Percentiles rank a stretch among this genome's conserved stretches.
These are phyloP conservation scores for Aplidium turbinatum DNA, from an alignment of 23 tunicate genomes.

Conservation along the genomic window DNA sequence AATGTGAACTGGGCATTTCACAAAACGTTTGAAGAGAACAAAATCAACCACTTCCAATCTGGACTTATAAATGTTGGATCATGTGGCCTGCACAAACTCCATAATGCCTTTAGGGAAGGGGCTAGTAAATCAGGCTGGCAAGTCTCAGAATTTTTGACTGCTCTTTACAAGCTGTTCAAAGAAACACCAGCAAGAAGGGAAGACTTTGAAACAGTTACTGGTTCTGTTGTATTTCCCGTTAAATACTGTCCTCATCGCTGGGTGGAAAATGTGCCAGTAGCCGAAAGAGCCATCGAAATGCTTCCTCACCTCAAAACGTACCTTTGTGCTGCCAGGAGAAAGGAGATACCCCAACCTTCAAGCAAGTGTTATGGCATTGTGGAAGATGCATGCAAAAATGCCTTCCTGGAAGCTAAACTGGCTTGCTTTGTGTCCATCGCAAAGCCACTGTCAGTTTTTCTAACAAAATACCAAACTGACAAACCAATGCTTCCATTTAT, in stretches of 20 bases:
- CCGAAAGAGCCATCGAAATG: slow-evolving; percentile 15
- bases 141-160: neutral
- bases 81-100: slow-evolving; percentile 8
- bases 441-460: slow-evolving; percentile 22
- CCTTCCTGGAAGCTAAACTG: neutral
- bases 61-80: slow-evolving; percentile 24
- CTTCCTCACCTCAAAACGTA: slow-evolving; percentile 8
- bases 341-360: slow-evolving; percentile 6
- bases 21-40: too few relatives aligned
- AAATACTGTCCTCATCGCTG: slow-evolving; percentile 13
- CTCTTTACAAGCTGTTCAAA: slow-evolving; percentile 8
- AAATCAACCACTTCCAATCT: too few relatives aligned
- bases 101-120: slow-evolving; percentile 1
- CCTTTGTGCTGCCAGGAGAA: neutral
- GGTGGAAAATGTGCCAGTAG: slow-evolving; percentile 21
- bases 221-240: slow-evolving; percentile 5
- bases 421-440: slow-evolving; percentile 10
- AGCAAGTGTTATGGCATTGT: neutral
- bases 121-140: slow-evolving; percentile 12
- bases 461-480: slow-evolving; percentile 3
- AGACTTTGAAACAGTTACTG: slow-evolving; percentile 2
- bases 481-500: slow-evolving; percentile 4
- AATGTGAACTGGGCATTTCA: too few relatives aligned
- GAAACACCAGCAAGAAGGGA: slow-evolving; percentile 20
- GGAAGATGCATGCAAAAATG: slow-evolving; percentile 15